Conservation (phyloP, 2,113 vertebrate species). For the Etheostoma cragini region DNA sequence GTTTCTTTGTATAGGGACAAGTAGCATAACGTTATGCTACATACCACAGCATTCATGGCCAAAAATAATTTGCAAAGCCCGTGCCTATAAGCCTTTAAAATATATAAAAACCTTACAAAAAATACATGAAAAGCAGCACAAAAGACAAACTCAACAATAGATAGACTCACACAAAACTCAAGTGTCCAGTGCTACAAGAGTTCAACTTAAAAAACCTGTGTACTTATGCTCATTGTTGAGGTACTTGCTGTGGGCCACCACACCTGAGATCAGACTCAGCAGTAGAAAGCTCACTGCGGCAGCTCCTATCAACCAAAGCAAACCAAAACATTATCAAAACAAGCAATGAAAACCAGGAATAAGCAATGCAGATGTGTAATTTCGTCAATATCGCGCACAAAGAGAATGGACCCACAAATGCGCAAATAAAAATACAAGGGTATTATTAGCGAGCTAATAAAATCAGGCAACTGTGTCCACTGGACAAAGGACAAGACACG, state of each 20-base stretch:
- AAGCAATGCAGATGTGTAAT: background rate
- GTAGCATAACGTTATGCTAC: too few species aligned
- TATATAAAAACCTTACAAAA: too few species aligned
- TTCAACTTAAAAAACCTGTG: background rate
- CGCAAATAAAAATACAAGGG: too few species aligned
- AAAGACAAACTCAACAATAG: too few species aligned
- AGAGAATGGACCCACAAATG: too few species aligned
- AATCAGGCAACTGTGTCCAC: too few species aligned
- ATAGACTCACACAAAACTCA: background rate
- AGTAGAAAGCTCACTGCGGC: slow-evolving; percentile 35
- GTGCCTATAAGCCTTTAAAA: too few species aligned
- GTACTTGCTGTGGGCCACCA: slow-evolving; percentile 54
- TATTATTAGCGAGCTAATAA: too few species aligned
- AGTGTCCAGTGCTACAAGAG: background rate
- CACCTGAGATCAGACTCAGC: slow-evolving; percentile 38
- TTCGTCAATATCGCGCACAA: background rate
- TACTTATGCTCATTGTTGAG: background rate
- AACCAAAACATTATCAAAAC: background rate
- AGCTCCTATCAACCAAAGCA: slow-evolving; percentile 41
- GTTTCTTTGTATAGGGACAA: too few species aligned
- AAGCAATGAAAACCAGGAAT: background rate
- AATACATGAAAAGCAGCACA: background rate
- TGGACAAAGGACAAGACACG: too few species aligned
- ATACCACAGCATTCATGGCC: too few species aligned
- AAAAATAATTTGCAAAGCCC: too few species aligned